Percentiles rank a stretch among this genome's conserved stretches.
Evolutionary conservation across 2,888 invertebrate species (phyloP).

Genomic region (Drosophila lacicola): DNA sequence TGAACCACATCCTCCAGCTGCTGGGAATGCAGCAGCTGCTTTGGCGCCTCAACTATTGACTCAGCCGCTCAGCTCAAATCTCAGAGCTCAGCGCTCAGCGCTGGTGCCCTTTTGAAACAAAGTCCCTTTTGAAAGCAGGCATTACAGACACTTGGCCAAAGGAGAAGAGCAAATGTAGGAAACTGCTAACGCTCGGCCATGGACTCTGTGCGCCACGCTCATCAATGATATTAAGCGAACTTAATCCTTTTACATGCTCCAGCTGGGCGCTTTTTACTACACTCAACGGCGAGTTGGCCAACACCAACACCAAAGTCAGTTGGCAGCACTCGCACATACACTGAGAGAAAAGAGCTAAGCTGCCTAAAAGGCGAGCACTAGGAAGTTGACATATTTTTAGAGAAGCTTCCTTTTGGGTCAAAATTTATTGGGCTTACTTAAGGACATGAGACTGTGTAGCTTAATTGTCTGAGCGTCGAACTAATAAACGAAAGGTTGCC

Average conservation of each 20-base stretch:
- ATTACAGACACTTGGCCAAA: conserved; percentile 43
- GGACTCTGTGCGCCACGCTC: conserved; percentile 47
- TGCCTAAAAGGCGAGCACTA: too few species aligned
- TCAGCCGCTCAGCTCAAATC: conserved; percentile 55
- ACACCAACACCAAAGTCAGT: conserved; percentile 13
- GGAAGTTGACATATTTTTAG: too few species aligned
- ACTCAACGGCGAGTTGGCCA: conserved; percentile 29
- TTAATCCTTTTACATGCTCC: conserved; percentile 76
- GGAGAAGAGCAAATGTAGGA: conserved; percentile 3
- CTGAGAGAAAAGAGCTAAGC: background rate
- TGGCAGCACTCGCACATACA: conserved; percentile 16
- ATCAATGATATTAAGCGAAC: conserved; percentile 80
- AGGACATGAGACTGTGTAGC: too few species aligned
- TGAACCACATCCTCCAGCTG: conserved; percentile 5
- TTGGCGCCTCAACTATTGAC: conserved; percentile 48
- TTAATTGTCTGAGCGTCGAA: too few species aligned
- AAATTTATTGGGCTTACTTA: too few species aligned
- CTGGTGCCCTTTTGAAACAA: conserved; percentile 43
- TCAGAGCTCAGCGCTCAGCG: conserved; percentile 47
- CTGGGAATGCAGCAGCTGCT: conserved; percentile 66
- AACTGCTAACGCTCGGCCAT: conserved; percentile 4
- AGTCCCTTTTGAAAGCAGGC: conserved; percentile 56
- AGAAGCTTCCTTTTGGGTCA: too few species aligned
- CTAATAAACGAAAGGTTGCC: too few species aligned
- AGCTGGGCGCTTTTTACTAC: conserved; percentile 59